phyloP scores from a whole-genome alignment of 1,140 invertebrate genomes.

The Eciton burchellii region DNA sequence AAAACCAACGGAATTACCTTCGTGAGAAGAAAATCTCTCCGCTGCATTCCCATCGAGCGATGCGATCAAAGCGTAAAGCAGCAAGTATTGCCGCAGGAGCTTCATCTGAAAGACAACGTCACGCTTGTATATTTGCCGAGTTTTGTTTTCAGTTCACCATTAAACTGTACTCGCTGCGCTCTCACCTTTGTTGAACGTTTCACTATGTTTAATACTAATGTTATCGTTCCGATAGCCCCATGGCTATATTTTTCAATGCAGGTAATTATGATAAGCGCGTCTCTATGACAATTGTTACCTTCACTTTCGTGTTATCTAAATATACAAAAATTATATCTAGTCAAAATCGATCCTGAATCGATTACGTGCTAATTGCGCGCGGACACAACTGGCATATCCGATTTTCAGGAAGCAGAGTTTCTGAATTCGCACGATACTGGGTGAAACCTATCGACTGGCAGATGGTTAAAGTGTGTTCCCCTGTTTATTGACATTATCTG shows the following conservation, averaged over 20 bases:
- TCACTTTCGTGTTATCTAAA: constrained; percentile 12
- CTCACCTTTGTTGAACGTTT: not conserved
- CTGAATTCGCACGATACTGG: too few relatives aligned
- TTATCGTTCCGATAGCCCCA: not conserved
- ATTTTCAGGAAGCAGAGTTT: too few relatives aligned
- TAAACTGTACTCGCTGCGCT: too few relatives aligned
- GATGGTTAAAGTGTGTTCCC: not conserved
- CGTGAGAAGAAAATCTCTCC: not conserved
- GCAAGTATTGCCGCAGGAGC: not conserved
- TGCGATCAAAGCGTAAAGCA: not conserved
- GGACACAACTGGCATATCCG: too few relatives aligned
- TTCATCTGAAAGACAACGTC: constrained; percentile 14
- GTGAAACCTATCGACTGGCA: not conserved
- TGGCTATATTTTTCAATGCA: too few relatives aligned
- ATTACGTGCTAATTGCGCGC: too few relatives aligned
- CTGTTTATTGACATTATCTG: constrained; percentile 15
- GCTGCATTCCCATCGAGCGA: not conserved
- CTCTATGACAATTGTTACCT: not conserved
- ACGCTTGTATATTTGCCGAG: too few relatives aligned
- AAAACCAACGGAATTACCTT: constrained; percentile 27
- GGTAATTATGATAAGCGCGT: too few relatives aligned
- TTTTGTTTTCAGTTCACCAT: too few relatives aligned
- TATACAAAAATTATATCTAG: constrained; percentile 7
- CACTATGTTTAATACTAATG: not conserved
- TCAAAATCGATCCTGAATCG: too few relatives aligned